Evolutionary conservation across 2,797 vertebrate genomes (phyloP).

Genomic region (Rhabdomys pumilio): DNA sequence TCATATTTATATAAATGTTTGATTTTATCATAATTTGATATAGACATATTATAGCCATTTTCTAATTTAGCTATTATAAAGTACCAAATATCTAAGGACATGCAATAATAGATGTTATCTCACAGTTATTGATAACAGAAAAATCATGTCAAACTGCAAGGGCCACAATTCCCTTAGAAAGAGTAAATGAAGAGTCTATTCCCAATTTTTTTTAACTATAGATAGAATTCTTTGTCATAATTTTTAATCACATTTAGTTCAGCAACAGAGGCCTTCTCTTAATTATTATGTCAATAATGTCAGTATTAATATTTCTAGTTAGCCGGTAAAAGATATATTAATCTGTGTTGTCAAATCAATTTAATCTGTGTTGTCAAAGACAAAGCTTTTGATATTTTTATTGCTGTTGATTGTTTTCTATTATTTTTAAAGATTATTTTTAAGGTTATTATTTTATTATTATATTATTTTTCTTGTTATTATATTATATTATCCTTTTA

Average conservation of each 20-base stretch:
- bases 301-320: neutral
- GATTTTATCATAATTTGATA: neutral
- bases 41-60: neutral
- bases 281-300: neutral
- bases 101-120: neutral
- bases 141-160: neutral
- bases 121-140: neutral
- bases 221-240: too few species aligned
- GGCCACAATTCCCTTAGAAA: neutral
- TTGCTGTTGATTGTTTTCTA: neutral
- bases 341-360: neutral
- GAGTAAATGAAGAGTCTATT: neutral
- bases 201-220: too few species aligned
- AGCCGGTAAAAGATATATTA: neutral
- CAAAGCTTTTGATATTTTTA: neutral
- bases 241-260: neutral
- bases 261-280: too few species aligned
- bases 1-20: too few species aligned
- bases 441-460: too few species aligned
- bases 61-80: neutral
- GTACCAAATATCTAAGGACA: neutral
- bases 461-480: neutral
- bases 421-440: neutral
- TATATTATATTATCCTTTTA: neutral
- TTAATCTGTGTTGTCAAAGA: neutral